These are phyloP conservation scores for Sycophaga agraensis DNA, from an alignment of 1,140 invertebrate genomes.

Conservation along the genomic window DNA sequence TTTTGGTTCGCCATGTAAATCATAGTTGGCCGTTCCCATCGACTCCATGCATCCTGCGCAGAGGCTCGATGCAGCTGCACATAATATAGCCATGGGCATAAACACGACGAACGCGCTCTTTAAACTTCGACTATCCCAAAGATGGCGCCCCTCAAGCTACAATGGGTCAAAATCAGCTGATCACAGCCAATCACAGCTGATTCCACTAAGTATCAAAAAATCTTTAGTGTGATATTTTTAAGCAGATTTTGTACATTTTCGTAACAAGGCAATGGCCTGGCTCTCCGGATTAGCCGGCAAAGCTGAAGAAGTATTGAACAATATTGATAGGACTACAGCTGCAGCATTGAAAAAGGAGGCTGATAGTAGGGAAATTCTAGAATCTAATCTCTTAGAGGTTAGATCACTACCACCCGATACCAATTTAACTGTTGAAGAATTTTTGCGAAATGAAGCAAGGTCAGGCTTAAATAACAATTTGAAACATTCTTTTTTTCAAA, in stretches of 20 bases:
- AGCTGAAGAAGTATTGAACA: conserved; percentile 81
- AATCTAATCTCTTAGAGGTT: conserved; percentile 40
- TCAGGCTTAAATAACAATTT: conserved; percentile 9
- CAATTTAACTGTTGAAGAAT: conserved; percentile 34
- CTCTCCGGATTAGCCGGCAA: conserved; percentile 78
- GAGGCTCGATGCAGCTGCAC: too few species aligned
- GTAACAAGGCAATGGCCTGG: conserved; percentile 74
- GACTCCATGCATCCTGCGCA: too few species aligned
- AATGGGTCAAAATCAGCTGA: not conserved
- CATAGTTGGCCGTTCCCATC: not conserved
- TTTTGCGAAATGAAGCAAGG: conserved; percentile 15
- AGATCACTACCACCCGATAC: conserved; percentile 41
- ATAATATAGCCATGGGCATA: too few species aligned
- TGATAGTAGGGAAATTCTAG: conserved; percentile 20
- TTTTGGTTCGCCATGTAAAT: conserved; percentile 6
- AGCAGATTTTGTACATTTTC: not conserved
- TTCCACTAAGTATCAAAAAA: too few species aligned
- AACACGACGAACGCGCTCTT: not conserved
- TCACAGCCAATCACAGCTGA: not conserved
- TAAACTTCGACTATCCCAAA: not conserved
- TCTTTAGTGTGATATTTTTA: too few species aligned
- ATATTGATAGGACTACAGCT: conserved; percentile 84
- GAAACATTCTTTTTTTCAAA: too few species aligned
- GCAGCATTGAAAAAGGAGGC: conserved; percentile 64
- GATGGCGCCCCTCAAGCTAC: conserved; percentile 13